Conservation (phyloP, 2,888 invertebrate genomes). For the Leucania comma region DNA sequence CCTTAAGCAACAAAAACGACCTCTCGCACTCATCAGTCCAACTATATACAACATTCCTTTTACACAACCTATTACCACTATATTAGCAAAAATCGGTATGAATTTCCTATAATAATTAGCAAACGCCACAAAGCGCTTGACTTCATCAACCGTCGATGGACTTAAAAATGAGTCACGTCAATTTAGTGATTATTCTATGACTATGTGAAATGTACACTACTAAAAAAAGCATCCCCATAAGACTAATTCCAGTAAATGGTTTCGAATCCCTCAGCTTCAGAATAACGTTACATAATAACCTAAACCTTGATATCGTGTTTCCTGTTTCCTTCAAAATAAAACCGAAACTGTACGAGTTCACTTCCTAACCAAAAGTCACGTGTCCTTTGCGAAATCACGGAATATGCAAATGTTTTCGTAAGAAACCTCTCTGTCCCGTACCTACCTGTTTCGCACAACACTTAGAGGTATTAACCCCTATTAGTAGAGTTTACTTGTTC, state of each 20-base stretch:
- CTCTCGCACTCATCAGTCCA: too few relatives aligned
- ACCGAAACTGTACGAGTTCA: conserved; percentile 1
- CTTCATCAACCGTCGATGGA: too few relatives aligned
- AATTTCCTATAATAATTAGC: too few relatives aligned
- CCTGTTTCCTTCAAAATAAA: conserved; percentile 5
- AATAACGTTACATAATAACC: neutral
- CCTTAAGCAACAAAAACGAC: too few relatives aligned
- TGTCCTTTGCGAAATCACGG: conserved; percentile 20
- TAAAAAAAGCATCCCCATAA: neutral
- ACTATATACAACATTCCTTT: too few relatives aligned
- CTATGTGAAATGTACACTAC: neutral
- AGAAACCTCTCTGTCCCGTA: conserved; percentile 49
- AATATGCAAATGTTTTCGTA: conserved; percentile 52
- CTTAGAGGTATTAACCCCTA: conserved; percentile 65
- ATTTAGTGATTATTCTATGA: neutral
- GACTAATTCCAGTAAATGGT: neutral
- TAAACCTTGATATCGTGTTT: neutral
- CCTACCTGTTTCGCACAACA: conserved; percentile 66
- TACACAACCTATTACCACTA: too few relatives aligned
- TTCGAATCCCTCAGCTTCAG: neutral
- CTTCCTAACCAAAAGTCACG: conserved; percentile 36
- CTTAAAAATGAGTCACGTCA: neutral
- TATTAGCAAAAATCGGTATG: too few relatives aligned
- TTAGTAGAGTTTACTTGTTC: conserved; percentile 67
- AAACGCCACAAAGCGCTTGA: too few relatives aligned